A percentile compares a stretch with the other conserved stretches of the same genome.
Evolutionary conservation across 2,113 vertebrate species (phyloP).

Genomic region (Petroica traversi): DNA sequence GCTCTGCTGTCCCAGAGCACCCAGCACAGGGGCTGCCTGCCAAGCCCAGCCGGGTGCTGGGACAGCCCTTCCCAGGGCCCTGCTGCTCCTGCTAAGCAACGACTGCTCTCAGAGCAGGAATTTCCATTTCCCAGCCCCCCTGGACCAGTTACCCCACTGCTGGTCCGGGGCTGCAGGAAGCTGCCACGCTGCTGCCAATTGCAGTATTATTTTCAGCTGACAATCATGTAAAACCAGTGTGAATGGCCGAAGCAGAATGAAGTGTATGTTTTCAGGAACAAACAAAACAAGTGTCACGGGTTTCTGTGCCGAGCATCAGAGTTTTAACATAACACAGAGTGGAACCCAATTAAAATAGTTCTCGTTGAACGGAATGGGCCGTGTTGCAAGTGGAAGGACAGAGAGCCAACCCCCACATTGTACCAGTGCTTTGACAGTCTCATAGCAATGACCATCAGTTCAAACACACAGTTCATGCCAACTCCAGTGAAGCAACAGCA

Average conservation of each 20-base stretch:
- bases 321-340: not conserved
- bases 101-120: slow-evolving; percentile 67
- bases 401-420: not conserved
- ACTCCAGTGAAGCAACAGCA: not conserved
- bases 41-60: not conserved
- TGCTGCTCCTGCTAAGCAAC: slow-evolving; percentile 54
- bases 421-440: not conserved
- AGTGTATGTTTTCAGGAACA: slow-evolving; percentile 28
- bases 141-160: slow-evolving; percentile 62
- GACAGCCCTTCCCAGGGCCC: not conserved
- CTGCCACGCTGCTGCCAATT: slow-evolving; percentile 33
- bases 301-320: not conserved
- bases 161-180: slow-evolving; percentile 44
- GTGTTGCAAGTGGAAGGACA: not conserved
- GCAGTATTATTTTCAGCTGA: not conserved
- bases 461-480: not conserved
- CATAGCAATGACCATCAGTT: not conserved
- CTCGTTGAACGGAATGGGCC: not conserved
- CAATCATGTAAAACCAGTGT: not conserved
- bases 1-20: not conserved
- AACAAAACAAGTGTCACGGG: slow-evolving; percentile 23
- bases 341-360: slow-evolving; percentile 9
- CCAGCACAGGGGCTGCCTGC: too few relatives aligned
- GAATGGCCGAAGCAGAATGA: slow-evolving; percentile 35
- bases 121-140: slow-evolving; percentile 61